Percentiles rank a stretch among this genome's conserved stretches.
Evolutionary conservation across 2,888 invertebrate genomes (phyloP).

Genomic region (Ectobius pallidus): DNA sequence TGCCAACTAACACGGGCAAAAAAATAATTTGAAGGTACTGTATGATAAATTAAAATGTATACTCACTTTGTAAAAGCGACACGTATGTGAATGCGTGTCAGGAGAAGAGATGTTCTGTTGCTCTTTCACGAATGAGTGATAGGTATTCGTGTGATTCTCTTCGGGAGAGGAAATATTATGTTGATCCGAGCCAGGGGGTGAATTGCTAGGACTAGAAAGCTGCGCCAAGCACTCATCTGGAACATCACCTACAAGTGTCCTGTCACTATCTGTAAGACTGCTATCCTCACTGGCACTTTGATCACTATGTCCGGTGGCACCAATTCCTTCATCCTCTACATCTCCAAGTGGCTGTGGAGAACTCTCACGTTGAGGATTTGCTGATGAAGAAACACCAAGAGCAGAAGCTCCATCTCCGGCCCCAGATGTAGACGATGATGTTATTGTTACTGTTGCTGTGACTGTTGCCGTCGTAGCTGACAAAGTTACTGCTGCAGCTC

Average conservation of each 20-base stretch:
- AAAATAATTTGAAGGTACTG: no score
- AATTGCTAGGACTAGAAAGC: conserved; percentile 51
- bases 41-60: no score
- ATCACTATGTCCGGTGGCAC: conserved; percentile 53
- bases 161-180: conserved; percentile 49
- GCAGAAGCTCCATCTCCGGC: conserved; percentile 32
- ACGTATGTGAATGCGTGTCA: no score
- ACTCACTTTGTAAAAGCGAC: no score
- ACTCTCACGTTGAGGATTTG: conserved; percentile 43
- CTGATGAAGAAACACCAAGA: conserved; percentile 39
- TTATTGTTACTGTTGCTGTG: background rate
- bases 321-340: conserved; percentile 43
- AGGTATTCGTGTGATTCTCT: conserved; percentile 42
- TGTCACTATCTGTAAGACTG: conserved; percentile 75
- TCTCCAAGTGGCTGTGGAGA: conserved; percentile 40
- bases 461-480: background rate
- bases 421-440: conserved; percentile 33
- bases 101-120: no score
- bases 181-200: conserved; percentile 47
- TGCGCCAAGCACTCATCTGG: conserved; percentile 56
- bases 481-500: background rate
- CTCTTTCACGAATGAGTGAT: conserved; percentile 39
- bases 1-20: no score
- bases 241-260: conserved; percentile 65
- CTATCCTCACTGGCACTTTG: conserved; percentile 79